Percentiles rank a stretch among this genome's conserved stretches.
Conservation (phyloP, 2,888 invertebrate species). For the Laspeyria flexula region DNA sequence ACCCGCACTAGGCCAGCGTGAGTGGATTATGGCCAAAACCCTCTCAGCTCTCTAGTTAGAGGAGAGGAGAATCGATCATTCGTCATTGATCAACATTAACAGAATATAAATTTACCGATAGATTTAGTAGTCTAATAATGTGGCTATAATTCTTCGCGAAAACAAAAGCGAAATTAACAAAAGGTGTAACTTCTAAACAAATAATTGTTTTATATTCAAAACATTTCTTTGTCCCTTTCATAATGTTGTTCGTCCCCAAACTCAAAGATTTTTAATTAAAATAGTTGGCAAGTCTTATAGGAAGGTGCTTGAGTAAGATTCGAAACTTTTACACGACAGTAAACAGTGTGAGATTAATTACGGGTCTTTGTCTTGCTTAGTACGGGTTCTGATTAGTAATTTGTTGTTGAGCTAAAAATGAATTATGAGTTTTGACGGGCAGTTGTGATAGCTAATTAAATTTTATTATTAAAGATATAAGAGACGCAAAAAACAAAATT, state of each 20-base stretch:
- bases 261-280: conserved; percentile 52
- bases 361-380: conserved; percentile 22
- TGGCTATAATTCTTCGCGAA: background rate
- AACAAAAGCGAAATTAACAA: background rate
- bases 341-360: conserved; percentile 44
- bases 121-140: background rate
- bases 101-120: no score
- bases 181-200: conserved; percentile 16
- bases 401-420: background rate
- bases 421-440: background rate
- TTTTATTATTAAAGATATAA: background rate
- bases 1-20: no score
- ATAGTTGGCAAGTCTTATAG: conserved; percentile 39
- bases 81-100: no score
- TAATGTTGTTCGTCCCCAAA: conserved; percentile 31
- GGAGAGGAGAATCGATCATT: no score
- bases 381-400: conserved; percentile 5
- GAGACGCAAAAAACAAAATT: no score
- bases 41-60: no score
- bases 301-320: conserved; percentile 36
- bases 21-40: no score
- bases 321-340: conserved; percentile 38
- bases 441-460: background rate
- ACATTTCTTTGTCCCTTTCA: conserved; percentile 32
- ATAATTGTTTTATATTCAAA: conserved; percentile 33